These are phyloP conservation scores for Gasterosteus aculeatus DNA, from an alignment of 2,113 vertebrate genomes.

Conservation along the genomic window DNA sequence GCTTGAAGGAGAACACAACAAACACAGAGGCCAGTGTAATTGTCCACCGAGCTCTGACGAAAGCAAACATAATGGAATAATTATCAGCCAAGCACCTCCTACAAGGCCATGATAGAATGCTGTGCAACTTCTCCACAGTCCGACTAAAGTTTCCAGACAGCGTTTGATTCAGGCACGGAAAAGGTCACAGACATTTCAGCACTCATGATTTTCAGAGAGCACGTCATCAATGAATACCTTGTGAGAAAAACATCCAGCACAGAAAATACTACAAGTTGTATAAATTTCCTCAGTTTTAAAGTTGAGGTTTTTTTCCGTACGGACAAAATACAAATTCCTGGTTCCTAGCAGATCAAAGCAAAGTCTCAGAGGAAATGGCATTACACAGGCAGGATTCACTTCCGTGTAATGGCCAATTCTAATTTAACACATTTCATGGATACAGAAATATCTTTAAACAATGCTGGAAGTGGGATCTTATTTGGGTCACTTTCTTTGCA, in stretches of 20 bases:
- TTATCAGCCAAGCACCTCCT: slow-evolving; percentile 52
- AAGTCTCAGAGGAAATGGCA: slow-evolving; percentile 2
- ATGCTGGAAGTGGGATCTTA: slow-evolving; percentile 15
- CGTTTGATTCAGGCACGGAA: slow-evolving; percentile 36
- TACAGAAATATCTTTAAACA: background rate
- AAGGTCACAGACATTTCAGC: slow-evolving; percentile 67
- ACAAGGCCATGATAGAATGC: slow-evolving; percentile 59
- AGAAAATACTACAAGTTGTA: slow-evolving; percentile 2
- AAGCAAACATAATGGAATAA: slow-evolving; percentile 64
- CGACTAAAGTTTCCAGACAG: slow-evolving; percentile 51
- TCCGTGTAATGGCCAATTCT: background rate
- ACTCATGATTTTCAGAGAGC: slow-evolving; percentile 43
- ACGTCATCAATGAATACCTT: slow-evolving; percentile 56
- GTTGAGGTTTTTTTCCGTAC: background rate
- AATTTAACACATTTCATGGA: slow-evolving; percentile 15
- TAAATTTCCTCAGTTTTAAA: background rate
- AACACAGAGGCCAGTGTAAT: slow-evolving; percentile 67
- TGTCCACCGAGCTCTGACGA: slow-evolving; percentile 61
- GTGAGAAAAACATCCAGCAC: slow-evolving; percentile 2
- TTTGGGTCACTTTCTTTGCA: slow-evolving; percentile 29
- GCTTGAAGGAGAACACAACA: slow-evolving; percentile 73
- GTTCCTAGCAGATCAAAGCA: slow-evolving; percentile 12
- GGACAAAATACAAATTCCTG: background rate
- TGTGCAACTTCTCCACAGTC: slow-evolving; percentile 39
- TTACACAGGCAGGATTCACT: background rate